phyloP scores from a whole-genome alignment of 23 tunicate species.

The Oikopleura dioica region DNA sequence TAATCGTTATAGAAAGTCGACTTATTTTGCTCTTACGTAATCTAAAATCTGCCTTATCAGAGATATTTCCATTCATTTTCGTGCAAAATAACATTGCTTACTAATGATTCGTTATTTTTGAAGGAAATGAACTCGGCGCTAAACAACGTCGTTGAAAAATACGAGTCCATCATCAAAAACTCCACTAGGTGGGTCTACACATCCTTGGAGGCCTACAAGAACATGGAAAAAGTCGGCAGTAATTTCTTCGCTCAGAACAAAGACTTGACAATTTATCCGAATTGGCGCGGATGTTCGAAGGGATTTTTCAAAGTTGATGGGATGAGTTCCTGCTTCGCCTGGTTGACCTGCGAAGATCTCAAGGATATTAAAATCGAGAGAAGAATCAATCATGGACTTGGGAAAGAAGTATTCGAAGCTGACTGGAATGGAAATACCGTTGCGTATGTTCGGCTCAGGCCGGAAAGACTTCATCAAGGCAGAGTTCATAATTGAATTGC shows the following conservation, averaged over 20 bases:
- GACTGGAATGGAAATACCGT: neutral
- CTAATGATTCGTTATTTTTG: no score
- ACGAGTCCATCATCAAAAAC: slow-evolving; percentile 5
- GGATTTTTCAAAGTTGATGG: neutral
- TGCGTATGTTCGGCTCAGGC: neutral
- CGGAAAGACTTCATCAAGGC: neutral
- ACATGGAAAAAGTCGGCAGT: no score
- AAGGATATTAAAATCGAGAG: neutral
- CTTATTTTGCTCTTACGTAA: no score
- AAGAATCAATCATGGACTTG: slow-evolving; percentile 4
- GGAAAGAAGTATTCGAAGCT: slow-evolving; percentile 4
- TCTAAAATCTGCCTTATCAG: no score
- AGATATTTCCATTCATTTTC: no score
- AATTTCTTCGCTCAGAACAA: no score
- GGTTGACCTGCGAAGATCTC: neutral
- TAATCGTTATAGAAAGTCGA: no score
- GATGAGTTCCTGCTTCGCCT: neutral
- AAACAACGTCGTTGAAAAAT: neutral
- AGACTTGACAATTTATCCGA: slow-evolving; percentile 6
- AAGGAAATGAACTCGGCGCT: no score
- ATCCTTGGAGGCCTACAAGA: slow-evolving; percentile 1
- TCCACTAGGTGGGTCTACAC: slow-evolving; percentile 12
- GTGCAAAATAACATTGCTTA: no score
- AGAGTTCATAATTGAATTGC: no score
- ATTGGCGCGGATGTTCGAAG: slow-evolving; percentile 2